Percentiles rank a stretch among this genome's conserved stretches.
phyloP scores from a whole-genome alignment of 2,797 vertebrate genomes.

The Limnodromus scolopaceus region DNA sequence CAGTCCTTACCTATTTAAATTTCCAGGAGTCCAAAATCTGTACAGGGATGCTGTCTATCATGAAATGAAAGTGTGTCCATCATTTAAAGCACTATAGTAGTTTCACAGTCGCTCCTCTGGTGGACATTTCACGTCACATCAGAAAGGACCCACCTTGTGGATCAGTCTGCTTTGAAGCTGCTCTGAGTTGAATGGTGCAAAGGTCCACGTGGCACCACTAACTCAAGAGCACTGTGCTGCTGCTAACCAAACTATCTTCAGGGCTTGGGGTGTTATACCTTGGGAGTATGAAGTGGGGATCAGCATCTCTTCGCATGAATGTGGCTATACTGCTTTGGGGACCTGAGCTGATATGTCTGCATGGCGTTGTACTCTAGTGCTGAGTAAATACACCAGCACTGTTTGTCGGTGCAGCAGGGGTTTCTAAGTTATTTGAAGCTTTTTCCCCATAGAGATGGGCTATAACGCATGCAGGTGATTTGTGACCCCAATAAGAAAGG shows the following conservation, averaged over 20 bases:
- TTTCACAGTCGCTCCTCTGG: neutral
- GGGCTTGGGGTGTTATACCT: neutral
- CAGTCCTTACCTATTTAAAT: neutral
- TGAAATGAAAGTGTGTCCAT: neutral
- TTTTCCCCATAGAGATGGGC: neutral
- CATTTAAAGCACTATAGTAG: neutral
- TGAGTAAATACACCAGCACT: neutral
- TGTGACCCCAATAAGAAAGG: neutral
- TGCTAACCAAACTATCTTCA: neutral
- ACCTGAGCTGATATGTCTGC: neutral
- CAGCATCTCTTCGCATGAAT: neutral
- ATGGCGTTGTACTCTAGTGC: neutral
- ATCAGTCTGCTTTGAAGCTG: neutral
- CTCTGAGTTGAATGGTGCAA: neutral
- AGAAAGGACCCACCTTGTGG: neutral
- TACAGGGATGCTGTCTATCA: neutral
- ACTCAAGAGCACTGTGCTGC: neutral
- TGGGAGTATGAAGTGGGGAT: neutral
- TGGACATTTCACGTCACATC: neutral
- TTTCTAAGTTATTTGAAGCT: neutral
- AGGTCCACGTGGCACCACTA: neutral
- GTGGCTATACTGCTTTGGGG: neutral
- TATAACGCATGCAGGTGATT: neutral
- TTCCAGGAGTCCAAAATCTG: neutral
- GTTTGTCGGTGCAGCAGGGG: neutral